phyloP scores from a whole-genome alignment of 2,888 invertebrate species.

The Cartodere bifasciata region DNA sequence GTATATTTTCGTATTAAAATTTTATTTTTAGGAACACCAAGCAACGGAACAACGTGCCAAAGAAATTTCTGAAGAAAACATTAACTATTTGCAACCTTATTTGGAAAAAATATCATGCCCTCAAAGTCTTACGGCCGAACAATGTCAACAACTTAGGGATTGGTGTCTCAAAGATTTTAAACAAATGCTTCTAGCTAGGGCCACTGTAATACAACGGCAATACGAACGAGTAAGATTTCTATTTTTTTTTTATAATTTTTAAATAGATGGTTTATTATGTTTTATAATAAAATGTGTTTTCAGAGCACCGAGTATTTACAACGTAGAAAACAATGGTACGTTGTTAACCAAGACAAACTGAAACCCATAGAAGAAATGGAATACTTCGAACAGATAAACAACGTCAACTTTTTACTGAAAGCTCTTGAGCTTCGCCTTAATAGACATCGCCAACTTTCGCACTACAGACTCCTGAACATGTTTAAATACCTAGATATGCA shows the following conservation, averaged over 20 bases:
- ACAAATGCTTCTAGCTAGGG: constrained; percentile 45
- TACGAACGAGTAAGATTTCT: constrained; percentile 45
- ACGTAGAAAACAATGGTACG: constrained; percentile 44
- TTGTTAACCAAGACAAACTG: constrained; percentile 44
- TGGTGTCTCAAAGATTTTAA: constrained; percentile 57
- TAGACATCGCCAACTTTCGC: constrained; percentile 46
- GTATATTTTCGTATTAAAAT: constrained; percentile 4
- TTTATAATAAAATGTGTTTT: constrained; percentile 16
- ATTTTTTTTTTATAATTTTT: background rate
- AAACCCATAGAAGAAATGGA: constrained; percentile 46
- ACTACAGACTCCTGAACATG: constrained; percentile 32
- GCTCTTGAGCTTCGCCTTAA: constrained; percentile 48
- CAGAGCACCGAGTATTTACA: constrained; percentile 41
- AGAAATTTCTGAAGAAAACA: constrained; percentile 48
- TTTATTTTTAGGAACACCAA: constrained; percentile 24
- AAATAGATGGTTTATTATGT: constrained; percentile 4
- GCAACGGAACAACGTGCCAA: constrained; percentile 43
- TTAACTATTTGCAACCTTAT: constrained; percentile 52
- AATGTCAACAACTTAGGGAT: constrained; percentile 39
- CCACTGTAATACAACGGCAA: constrained; percentile 49
- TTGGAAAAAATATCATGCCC: constrained; percentile 45
- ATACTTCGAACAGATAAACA: constrained; percentile 42
- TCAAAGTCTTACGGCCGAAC: constrained; percentile 28
- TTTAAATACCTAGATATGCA: constrained; percentile 23
- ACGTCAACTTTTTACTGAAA: constrained; percentile 37